phyloP scores from a whole-genome alignment of 2,888 invertebrate species.

The Piscicola geometra region DNA sequence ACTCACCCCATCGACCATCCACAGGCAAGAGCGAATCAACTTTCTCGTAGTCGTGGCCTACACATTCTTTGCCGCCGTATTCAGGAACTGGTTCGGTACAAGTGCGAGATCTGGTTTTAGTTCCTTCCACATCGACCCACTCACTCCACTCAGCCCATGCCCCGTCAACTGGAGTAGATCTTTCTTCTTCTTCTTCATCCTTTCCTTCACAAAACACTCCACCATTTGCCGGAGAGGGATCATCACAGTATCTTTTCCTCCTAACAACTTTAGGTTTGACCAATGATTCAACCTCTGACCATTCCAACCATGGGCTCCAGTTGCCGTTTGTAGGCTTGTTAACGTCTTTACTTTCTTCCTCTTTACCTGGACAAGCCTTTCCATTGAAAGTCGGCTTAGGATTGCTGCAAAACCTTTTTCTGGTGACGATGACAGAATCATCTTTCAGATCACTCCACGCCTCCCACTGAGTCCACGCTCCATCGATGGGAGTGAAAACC shows the following conservation, averaged over 20 bases:
- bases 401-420: slow-evolving; percentile 30
- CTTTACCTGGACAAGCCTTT: background rate
- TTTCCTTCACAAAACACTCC: slow-evolving; percentile 26
- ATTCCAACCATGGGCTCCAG: slow-evolving; percentile 25
- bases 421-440: slow-evolving; percentile 16
- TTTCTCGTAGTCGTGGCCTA: slow-evolving; percentile 46
- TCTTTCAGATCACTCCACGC: slow-evolving; percentile 34
- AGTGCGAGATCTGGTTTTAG: slow-evolving; percentile 46
- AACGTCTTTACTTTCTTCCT: slow-evolving; percentile 13
- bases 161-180: background rate
- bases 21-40: background rate
- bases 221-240: slow-evolving; percentile 19
- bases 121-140: slow-evolving; percentile 45
- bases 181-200: slow-evolving; percentile 10
- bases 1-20: slow-evolving; percentile 29
- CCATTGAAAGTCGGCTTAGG: slow-evolving; percentile 37
- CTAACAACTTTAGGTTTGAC: background rate
- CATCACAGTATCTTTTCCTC: slow-evolving; percentile 25
- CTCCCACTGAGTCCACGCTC: slow-evolving; percentile 38
- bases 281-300: background rate
- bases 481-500: slow-evolving; percentile 36
- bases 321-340: slow-evolving; percentile 25
- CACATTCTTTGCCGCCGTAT: slow-evolving; percentile 50
- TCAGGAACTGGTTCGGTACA: slow-evolving; percentile 52
- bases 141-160: slow-evolving; percentile 28